These are phyloP conservation scores for Anthoscopus minutus DNA, from an alignment of 2,113 vertebrate species.

Conservation along the genomic window DNA sequence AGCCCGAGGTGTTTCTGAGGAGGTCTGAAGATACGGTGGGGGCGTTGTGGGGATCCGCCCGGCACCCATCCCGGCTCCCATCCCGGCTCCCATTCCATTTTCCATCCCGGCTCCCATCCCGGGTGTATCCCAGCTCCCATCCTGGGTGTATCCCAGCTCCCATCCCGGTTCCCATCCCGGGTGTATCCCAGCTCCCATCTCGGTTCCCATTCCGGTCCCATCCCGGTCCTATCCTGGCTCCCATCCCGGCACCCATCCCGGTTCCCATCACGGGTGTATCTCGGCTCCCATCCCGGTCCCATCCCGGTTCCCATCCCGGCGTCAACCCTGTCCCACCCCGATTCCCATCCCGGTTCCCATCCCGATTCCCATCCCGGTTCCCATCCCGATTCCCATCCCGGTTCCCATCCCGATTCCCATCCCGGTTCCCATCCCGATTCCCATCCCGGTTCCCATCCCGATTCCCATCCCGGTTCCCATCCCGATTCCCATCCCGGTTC, in stretches of 20 bases:
- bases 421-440: fast-evolving
- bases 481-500: too few species aligned
- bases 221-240: too few species aligned
- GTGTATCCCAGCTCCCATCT: too few species aligned
- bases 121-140: fast-evolving
- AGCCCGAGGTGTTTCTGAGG: not conserved
- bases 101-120: not conserved
- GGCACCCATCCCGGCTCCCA: fast-evolving
- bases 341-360: fast-evolving
- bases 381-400: not conserved
- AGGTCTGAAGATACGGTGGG: not conserved
- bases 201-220: not conserved
- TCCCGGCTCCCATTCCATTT: too few species aligned
- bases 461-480: not conserved
- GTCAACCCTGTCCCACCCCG: too few species aligned
- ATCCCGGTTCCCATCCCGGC: not conserved
- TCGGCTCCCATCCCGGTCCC: too few species aligned
- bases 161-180: too few species aligned
- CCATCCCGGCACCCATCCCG: too few species aligned
- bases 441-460: too few species aligned
- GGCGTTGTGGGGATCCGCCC: not conserved
- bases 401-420: not conserved
- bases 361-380: too few species aligned
- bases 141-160: fast-evolving
- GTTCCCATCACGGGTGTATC: too few species aligned